Evolutionary conservation across 2,113 vertebrate species (phyloP).

Genomic region (Seriola aureovittata): DNA sequence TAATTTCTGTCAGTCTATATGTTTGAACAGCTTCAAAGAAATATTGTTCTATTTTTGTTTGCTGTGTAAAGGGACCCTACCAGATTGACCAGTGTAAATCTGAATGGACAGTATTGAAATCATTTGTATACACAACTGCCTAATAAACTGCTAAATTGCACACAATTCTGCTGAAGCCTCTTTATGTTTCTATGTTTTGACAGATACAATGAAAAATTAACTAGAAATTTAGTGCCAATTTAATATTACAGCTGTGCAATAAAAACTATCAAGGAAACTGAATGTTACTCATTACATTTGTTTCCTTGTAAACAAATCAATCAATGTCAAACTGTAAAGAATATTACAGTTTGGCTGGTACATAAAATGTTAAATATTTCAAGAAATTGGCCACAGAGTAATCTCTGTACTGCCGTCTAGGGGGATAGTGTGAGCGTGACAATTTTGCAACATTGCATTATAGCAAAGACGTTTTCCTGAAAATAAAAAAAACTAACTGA

Average conservation of each 20-base stretch:
- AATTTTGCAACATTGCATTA: too few relatives aligned
- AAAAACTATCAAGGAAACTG: neutral
- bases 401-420: too few relatives aligned
- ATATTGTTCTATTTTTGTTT: constrained; percentile 77
- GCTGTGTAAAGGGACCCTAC: constrained; percentile 79
- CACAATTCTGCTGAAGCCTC: constrained; percentile 25
- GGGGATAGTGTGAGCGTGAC: too few relatives aligned
- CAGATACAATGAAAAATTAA: neutral
- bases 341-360: too few relatives aligned
- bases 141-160: constrained; percentile 87
- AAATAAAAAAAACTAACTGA: too few relatives aligned
- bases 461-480: too few relatives aligned
- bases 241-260: neutral
- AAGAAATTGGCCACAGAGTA: too few relatives aligned
- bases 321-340: too few relatives aligned
- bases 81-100: constrained; percentile 80
- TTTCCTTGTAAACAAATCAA: neutral
- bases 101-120: constrained; percentile 83
- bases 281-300: neutral
- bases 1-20: constrained; percentile 42
- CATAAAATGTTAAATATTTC: too few relatives aligned
- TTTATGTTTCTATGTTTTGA: constrained; percentile 4
- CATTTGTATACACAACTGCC: constrained; percentile 86
- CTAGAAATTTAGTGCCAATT: neutral
- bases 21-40: constrained; percentile 75